Conservation (phyloP, 2,113 vertebrate species). For the Thunnus thynnus region DNA sequence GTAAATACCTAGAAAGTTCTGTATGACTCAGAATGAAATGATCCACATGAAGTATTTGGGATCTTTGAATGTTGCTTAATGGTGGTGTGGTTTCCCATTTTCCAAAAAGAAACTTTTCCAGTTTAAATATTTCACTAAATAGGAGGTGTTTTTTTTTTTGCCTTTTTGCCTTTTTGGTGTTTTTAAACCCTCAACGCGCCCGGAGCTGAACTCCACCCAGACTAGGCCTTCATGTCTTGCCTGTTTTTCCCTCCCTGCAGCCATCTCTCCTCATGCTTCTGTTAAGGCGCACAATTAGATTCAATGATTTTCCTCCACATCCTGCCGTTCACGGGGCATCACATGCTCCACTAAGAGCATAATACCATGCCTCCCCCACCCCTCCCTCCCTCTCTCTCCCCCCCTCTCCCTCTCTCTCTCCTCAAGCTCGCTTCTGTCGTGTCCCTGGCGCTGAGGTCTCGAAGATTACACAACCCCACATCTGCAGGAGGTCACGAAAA, state of each 20-base stretch:
- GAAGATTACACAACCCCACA: constrained; percentile 29
- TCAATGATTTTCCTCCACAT: constrained; percentile 53
- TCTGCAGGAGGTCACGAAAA: constrained; percentile 48
- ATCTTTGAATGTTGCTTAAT: neutral
- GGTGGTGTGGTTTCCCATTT: neutral
- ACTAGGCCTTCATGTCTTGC: constrained; percentile 3
- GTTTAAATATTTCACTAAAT: constrained; percentile 26
- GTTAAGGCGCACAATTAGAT: constrained; percentile 63
- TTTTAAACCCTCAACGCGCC: constrained; percentile 6
- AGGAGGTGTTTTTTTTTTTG: neutral
- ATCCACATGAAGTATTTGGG: neutral
- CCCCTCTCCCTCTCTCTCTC: constrained; percentile 2
- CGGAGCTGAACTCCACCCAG: constrained; percentile 33
- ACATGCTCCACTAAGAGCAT: constrained; percentile 63
- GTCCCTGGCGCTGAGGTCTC: neutral
- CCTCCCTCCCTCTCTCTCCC: constrained; percentile 9
- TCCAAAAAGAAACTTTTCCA: neutral
- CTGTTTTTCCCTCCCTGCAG: constrained; percentile 40
- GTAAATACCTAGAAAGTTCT: neutral
- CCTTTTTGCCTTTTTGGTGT: constrained; percentile 15
- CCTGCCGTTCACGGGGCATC: constrained; percentile 68
- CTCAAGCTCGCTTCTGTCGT: neutral
- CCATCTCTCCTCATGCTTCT: constrained; percentile 25
- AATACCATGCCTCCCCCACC: constrained; percentile 8
- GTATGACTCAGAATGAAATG: neutral